A percentile compares a stretch with the other conserved stretches of the same genome.
phyloP scores from a whole-genome alignment of 2,797 vertebrate genomes.

The Urophycis tenuis region DNA sequence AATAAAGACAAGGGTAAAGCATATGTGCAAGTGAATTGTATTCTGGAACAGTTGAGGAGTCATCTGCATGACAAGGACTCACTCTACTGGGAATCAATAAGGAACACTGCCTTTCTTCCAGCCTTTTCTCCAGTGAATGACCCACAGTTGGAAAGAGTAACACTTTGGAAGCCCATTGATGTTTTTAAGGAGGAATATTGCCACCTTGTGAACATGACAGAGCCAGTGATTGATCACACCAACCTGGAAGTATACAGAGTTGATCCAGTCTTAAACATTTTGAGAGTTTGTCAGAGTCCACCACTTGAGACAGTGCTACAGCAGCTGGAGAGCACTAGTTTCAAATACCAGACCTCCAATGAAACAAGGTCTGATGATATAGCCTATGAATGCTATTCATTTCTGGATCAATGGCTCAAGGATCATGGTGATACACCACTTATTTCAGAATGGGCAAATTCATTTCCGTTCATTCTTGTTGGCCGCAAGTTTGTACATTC shows the following conservation, averaged over 20 bases:
- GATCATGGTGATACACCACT: slow-evolving; percentile 19
- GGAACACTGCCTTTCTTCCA: slow-evolving; percentile 61
- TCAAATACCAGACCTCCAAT: slow-evolving; percentile 37
- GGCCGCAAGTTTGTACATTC: slow-evolving; percentile 67
- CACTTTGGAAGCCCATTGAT: slow-evolving; percentile 55
- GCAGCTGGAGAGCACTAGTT: slow-evolving; percentile 56
- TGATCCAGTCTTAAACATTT: slow-evolving; percentile 51
- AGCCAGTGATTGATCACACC: slow-evolving; percentile 54
- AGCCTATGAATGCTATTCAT: slow-evolving; percentile 60
- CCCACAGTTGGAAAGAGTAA: slow-evolving; percentile 27
- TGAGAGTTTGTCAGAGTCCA: slow-evolving; percentile 53
- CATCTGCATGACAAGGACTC: slow-evolving; percentile 33
- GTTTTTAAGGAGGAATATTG: slow-evolving; percentile 52
- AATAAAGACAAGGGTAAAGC: slow-evolving; percentile 50
- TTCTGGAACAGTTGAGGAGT: slow-evolving; percentile 67
- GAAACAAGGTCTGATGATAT: slow-evolving; percentile 40
- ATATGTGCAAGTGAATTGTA: slow-evolving; percentile 50
- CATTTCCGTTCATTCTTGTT: slow-evolving; percentile 71
- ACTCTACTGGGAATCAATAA: slow-evolving; percentile 54
- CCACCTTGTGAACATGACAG: slow-evolving; percentile 63
- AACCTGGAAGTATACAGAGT: slow-evolving; percentile 44
- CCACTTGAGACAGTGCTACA: slow-evolving; percentile 51
- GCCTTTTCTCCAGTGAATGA: slow-evolving; percentile 45
- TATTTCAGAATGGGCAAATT: slow-evolving; percentile 50
- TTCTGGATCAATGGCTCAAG: slow-evolving; percentile 52